Evolutionary conservation across 2,888 invertebrate genomes (phyloP).

Genomic region (Dinocampus coccinellae): DNA sequence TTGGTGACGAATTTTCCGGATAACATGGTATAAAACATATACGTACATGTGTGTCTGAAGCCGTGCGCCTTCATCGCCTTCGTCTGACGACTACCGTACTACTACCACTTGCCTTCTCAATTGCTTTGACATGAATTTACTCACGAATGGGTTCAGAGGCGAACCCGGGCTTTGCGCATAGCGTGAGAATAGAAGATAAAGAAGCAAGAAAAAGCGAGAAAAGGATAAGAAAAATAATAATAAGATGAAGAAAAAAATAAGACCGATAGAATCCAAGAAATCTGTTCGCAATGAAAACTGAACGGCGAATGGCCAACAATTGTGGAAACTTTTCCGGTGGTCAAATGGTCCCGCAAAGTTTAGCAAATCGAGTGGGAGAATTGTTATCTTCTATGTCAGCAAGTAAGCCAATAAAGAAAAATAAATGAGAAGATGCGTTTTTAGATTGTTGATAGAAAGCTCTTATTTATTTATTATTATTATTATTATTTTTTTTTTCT

Average conservation of each 20-base stretch:
- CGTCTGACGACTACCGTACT: not conserved
- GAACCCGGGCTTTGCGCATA: not conserved
- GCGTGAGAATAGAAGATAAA: slow-evolving; percentile 10
- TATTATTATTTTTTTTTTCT: not conserved
- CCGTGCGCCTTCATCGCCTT: not conserved
- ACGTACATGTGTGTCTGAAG: not conserved
- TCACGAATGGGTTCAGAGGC: not conserved
- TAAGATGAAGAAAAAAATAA: slow-evolving; percentile 6
- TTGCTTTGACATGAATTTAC: slow-evolving; percentile 17
- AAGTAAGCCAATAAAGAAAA: slow-evolving; percentile 37
- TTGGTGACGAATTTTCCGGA: slow-evolving; percentile 19
- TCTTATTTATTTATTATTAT: slow-evolving; percentile 9
- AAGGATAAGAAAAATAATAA: not conserved
- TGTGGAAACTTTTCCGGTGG: slow-evolving; percentile 9
- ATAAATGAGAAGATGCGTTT: slow-evolving; percentile 21
- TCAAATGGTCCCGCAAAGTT: slow-evolving; percentile 35
- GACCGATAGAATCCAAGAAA: slow-evolving; percentile 12
- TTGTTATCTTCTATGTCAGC: slow-evolving; percentile 42
- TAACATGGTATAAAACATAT: slow-evolving; percentile 8
- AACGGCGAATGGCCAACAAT: slow-evolving; percentile 4
- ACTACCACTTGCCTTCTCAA: not conserved
- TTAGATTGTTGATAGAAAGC: slow-evolving; percentile 34
- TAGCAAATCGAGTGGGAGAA: slow-evolving; percentile 45
- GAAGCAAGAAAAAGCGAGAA: not conserved
- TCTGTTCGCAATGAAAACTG: slow-evolving; percentile 27